phyloP scores from a whole-genome alignment of 2,888 invertebrate genomes.

The Stenodera caucasica region DNA sequence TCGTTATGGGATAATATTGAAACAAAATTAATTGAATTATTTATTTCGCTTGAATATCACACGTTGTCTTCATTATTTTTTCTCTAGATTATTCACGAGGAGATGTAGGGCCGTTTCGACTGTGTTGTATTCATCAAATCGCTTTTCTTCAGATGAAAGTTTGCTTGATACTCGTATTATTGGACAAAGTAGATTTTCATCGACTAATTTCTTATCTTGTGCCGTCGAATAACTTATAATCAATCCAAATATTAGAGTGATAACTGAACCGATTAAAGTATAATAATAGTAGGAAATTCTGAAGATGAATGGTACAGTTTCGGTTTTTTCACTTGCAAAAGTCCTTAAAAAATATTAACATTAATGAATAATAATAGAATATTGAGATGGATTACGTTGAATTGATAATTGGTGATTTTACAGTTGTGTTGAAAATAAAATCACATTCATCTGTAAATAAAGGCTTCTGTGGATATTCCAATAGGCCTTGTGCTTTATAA shows the following conservation, averaged over 20 bases:
- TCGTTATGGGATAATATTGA: too few relatives aligned
- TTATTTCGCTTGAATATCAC: too few relatives aligned
- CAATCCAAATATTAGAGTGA: constrained; percentile 34
- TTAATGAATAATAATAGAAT: too few relatives aligned
- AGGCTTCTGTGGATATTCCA: constrained; percentile 34
- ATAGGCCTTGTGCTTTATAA: constrained; percentile 34
- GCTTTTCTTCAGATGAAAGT: background rate
- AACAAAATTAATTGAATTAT: too few relatives aligned
- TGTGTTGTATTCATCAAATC: constrained; percentile 12
- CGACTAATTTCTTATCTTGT: constrained; percentile 31
- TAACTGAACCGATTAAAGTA: constrained; percentile 29
- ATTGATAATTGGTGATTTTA: background rate
- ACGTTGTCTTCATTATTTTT: background rate
- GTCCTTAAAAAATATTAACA: constrained; percentile 6
- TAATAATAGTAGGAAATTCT: constrained; percentile 43
- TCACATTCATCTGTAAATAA: constrained; percentile 37
- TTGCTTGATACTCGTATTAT: constrained; percentile 27
- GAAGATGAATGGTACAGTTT: constrained; percentile 27
- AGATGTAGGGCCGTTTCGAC: constrained; percentile 15
- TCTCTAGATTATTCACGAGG: background rate
- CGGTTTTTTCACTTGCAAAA: background rate
- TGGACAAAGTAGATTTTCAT: constrained; percentile 39
- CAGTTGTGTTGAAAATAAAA: constrained; percentile 15
- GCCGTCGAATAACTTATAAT: constrained; percentile 36
- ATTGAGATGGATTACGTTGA: background rate